Conservation (phyloP, 2,113 vertebrate genomes). For the Garra rufa region DNA sequence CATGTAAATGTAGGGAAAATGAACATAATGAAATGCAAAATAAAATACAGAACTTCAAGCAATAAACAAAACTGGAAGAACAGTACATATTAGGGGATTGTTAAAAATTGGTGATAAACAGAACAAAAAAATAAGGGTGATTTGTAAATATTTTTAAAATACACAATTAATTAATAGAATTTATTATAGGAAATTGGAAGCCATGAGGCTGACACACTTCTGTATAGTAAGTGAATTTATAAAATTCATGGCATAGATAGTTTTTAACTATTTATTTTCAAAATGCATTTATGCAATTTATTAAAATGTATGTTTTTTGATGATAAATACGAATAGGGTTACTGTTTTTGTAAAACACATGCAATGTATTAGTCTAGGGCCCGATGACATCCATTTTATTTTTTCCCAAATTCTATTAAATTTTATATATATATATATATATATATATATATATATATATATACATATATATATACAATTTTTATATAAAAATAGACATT, state of each 20-base stretch:
- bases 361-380: not conserved
- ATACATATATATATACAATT: no score
- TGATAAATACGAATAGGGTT: not conserved
- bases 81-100: not conserved
- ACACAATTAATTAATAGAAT: no score
- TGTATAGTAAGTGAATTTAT: not conserved
- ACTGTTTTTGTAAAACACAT: not conserved
- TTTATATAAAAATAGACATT: no score
- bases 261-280: no score
- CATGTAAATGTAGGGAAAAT: not conserved
- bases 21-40: not conserved
- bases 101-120: not conserved
- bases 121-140: not conserved
- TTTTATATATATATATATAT: no score
- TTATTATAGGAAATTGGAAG: not conserved
- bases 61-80: not conserved
- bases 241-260: not conserved
- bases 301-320: no score
- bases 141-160: not conserved
- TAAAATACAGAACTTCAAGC: not conserved
- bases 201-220: not conserved
- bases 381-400: no score
- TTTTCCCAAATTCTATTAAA: no score
- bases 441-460: no score
- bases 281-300: no score